Conservation (phyloP, 2,888 invertebrate species). For the Drosophila planitibia region DNA sequence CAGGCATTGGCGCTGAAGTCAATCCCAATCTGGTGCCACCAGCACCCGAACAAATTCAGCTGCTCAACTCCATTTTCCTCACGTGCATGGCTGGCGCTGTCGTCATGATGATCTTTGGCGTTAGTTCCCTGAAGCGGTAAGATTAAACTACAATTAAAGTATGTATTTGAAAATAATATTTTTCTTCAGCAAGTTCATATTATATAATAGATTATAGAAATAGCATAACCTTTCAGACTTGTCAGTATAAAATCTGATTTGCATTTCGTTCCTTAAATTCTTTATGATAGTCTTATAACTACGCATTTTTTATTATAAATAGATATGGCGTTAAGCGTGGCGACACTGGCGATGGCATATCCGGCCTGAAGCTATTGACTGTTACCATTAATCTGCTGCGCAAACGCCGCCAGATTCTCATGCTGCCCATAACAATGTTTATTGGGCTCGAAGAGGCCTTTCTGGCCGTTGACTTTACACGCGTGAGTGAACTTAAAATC, state of each 20-base stretch:
- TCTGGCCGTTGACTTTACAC: constrained; percentile 93
- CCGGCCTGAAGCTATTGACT: constrained; percentile 89
- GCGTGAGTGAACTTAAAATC: constrained; percentile 86
- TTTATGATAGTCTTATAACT: not conserved
- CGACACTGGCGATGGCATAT: constrained; percentile 87
- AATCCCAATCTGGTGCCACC: constrained; percentile 91
- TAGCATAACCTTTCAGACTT: too few relatives aligned
- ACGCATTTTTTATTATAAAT: not conserved
- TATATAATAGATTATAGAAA: too few relatives aligned
- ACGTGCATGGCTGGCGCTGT: constrained; percentile 92
- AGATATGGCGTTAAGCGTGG: constrained; percentile 88
- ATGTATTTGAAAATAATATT: not conserved
- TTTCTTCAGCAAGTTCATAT: not conserved
- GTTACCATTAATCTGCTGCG: constrained; percentile 92
- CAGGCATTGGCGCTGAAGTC: constrained; percentile 86
- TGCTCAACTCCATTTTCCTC: constrained; percentile 93
- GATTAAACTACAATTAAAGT: not conserved
- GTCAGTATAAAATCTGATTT: too few relatives aligned
- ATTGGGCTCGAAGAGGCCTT: constrained; percentile 98
- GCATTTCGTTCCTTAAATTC: too few relatives aligned
- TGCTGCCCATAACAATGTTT: constrained; percentile 96
- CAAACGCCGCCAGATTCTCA: constrained; percentile 92
- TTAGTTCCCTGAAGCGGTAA: constrained; percentile 92
- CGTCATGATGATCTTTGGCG: constrained; percentile 90
- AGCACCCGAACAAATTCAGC: constrained; percentile 90